A percentile compares a stretch with the other conserved stretches of the same genome.
Conservation (phyloP, 2,113 vertebrate genomes). For the Girardinichthys multiradiatus region DNA sequence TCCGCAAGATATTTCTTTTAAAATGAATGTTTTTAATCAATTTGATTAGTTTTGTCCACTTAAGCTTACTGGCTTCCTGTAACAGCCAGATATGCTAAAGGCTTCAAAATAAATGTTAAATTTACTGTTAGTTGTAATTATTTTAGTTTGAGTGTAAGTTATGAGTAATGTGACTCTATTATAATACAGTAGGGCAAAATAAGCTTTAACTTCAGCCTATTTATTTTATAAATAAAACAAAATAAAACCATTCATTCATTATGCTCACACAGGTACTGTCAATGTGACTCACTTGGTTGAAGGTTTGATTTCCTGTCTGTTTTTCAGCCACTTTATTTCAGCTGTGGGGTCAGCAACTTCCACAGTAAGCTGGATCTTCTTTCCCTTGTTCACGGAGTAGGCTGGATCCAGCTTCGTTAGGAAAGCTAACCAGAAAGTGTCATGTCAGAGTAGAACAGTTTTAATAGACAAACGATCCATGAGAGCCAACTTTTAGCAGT, state of each 20-base stretch:
- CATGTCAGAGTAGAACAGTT: slow-evolving; percentile 22
- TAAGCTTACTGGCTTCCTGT: too few species aligned
- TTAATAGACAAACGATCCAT: slow-evolving; percentile 36
- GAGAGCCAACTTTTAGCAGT: slow-evolving; percentile 22
- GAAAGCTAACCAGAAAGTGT: slow-evolving; percentile 80
- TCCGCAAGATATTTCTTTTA: too few species aligned
- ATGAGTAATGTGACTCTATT: background rate
- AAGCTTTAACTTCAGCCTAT: background rate
- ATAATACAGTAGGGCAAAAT: too few species aligned
- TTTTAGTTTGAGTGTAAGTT: background rate
- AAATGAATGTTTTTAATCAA: too few species aligned
- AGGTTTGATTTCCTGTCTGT: slow-evolving; percentile 88
- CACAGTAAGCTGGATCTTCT: slow-evolving; percentile 83
- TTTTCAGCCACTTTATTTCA: slow-evolving; percentile 88
- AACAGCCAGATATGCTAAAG: background rate
- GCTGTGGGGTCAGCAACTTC: slow-evolving; percentile 83
- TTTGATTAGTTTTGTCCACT: too few species aligned
- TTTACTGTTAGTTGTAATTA: background rate
- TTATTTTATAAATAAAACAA: too few species aligned
- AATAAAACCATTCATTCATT: too few species aligned
- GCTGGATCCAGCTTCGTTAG: slow-evolving; percentile 84
- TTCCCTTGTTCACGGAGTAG: slow-evolving; percentile 88
- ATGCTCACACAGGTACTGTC: background rate
- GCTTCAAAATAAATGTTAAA: background rate
- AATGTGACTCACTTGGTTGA: slow-evolving; percentile 84